Evolutionary conservation across 1,140 invertebrate genomes (phyloP).

Genomic region (Oncopodura yosiiana): DNA sequence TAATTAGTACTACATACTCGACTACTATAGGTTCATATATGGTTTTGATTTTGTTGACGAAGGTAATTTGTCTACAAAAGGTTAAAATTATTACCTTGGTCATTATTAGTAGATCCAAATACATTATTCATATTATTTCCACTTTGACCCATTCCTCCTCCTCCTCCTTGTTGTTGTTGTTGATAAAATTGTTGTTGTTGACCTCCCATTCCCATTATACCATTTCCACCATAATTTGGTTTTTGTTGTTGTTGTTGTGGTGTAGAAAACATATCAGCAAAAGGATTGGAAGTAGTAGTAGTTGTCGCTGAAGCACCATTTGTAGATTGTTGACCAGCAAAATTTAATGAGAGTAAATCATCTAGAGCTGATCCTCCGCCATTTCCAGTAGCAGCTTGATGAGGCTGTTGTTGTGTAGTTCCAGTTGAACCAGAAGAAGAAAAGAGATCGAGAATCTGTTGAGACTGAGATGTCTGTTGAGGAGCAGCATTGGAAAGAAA

Average conservation of each 20-base stretch:
- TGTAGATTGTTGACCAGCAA: not conserved
- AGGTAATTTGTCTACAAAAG: not conserved
- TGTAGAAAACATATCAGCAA: slow-evolving; percentile 67
- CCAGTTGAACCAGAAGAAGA: slow-evolving; percentile 42
- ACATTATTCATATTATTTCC: slow-evolving; percentile 28
- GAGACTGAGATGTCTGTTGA: slow-evolving; percentile 41
- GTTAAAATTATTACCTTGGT: slow-evolving; percentile 32
- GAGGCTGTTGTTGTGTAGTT: slow-evolving; percentile 40
- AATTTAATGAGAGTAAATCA: slow-evolving; percentile 28
- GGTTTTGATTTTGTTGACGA: too few relatives aligned
- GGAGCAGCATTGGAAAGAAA: slow-evolving; percentile 32
- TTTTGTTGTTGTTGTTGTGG: slow-evolving; percentile 25
- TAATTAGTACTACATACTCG: too few relatives aligned
- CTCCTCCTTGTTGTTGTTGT: slow-evolving; percentile 22
- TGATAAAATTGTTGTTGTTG: slow-evolving; percentile 25
- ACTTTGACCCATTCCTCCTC: too few relatives aligned
- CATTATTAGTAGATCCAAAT: slow-evolving; percentile 34
- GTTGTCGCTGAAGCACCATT: slow-evolving; percentile 18
- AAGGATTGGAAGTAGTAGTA: slow-evolving; percentile 56
- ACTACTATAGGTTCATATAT: too few relatives aligned
- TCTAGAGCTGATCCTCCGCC: slow-evolving; percentile 33
- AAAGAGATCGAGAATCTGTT: slow-evolving; percentile 70
- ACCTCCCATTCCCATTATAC: slow-evolving; percentile 20
- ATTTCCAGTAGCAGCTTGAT: slow-evolving; percentile 15
- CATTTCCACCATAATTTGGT: slow-evolving; percentile 28